These are phyloP conservation scores for Aphaenogaster rudis DNA, from an alignment of 1,140 invertebrate species.

Conservation along the genomic window DNA sequence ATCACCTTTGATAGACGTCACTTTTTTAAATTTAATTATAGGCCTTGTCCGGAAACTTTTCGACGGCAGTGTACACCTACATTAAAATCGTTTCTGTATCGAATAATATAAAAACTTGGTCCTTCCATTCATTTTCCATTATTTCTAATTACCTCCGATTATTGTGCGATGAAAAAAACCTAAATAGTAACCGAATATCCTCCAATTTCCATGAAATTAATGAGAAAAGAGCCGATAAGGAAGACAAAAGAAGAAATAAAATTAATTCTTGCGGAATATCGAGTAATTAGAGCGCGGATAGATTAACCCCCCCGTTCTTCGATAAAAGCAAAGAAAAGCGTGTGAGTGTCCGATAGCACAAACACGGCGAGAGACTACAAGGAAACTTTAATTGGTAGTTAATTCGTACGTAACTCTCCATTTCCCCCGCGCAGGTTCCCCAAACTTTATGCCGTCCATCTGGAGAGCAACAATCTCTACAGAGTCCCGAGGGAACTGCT, in stretches of 20 bases:
- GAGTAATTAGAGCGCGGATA: constrained; percentile 36
- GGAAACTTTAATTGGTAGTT: constrained; percentile 58
- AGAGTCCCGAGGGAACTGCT: constrained; percentile 88
- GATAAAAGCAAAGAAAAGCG: constrained; percentile 19
- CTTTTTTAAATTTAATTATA: too few species aligned
- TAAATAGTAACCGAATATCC: background rate
- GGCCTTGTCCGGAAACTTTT: too few species aligned
- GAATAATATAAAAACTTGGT: background rate
- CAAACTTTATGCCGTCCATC: constrained; percentile 87
- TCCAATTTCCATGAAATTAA: background rate
- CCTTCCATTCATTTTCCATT: background rate
- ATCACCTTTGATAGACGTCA: too few species aligned
- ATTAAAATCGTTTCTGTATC: background rate
- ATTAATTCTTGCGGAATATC: background rate
- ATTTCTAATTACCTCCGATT: background rate
- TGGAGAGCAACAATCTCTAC: constrained; percentile 88
- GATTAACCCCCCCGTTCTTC: background rate
- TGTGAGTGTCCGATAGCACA: constrained; percentile 11
- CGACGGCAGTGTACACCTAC: too few species aligned
- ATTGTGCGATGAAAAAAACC: background rate
- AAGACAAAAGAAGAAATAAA: constrained; percentile 16
- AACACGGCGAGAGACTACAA: constrained; percentile 11
- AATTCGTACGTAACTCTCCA: constrained; percentile 52
- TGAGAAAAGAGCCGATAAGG: background rate
- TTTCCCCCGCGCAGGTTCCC: constrained; percentile 83